Evolutionary conservation across 2,113 vertebrate species (phyloP).

Genomic region (Uria lomvia): DNA sequence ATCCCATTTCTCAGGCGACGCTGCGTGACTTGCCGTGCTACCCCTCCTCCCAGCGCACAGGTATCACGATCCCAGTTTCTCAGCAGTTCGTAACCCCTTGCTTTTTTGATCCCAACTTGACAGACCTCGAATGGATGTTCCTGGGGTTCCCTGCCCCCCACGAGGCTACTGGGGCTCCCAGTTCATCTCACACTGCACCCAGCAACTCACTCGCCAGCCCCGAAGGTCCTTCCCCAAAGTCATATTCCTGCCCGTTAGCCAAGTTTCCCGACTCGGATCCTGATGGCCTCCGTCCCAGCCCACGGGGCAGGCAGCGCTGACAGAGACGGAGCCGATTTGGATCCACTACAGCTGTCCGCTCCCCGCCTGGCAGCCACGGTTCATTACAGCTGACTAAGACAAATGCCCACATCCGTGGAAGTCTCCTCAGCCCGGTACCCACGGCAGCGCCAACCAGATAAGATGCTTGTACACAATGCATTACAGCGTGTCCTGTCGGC

Average conservation of each 20-base stretch:
- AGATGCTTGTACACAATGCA: background rate
- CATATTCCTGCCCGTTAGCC: background rate
- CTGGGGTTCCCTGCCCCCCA: background rate
- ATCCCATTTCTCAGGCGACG: accelerated
- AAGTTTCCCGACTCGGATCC: accelerated
- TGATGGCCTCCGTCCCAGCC: background rate
- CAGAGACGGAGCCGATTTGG: slow-evolving; percentile 11
- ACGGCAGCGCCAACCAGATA: background rate
- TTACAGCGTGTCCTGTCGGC: background rate
- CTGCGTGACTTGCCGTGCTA: accelerated
- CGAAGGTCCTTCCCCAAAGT: background rate
- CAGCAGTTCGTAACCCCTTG: accelerated
- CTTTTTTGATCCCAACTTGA: background rate
- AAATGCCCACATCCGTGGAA: slow-evolving; percentile 4
- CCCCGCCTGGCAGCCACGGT: background rate
- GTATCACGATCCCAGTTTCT: background rate
- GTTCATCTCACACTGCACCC: background rate
- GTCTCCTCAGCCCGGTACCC: background rate
- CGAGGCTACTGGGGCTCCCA: background rate
- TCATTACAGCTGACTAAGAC: slow-evolving; percentile 38
- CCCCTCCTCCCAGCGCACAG: accelerated
- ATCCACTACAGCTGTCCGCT: background rate
- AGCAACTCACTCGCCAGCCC: background rate
- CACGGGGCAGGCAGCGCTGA: accelerated
- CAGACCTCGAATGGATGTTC: background rate